A percentile compares a stretch with the other conserved stretches of the same genome.
These are phyloP conservation scores for Trachemys scripta DNA, from an alignment of 2,113 vertebrate species.

Conservation along the genomic window DNA sequence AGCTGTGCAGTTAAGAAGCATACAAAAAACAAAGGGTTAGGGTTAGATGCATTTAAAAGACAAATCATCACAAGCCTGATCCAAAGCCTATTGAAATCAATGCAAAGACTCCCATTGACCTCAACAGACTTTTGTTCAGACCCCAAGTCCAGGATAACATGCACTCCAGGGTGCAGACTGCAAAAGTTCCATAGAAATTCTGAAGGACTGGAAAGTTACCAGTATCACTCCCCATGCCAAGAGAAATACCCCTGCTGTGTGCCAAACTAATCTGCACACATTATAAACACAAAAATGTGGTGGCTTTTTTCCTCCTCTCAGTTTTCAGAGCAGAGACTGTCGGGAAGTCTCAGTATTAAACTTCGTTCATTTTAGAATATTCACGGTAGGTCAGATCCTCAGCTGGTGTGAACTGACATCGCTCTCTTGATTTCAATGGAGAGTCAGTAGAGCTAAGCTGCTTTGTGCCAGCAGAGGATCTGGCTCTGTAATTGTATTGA, in stretches of 20 bases:
- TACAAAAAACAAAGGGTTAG: background rate
- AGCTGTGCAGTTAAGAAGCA: background rate
- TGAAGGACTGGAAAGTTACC: background rate
- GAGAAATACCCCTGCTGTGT: background rate
- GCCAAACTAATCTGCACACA: background rate
- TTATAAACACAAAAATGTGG: background rate
- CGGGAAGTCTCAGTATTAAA: background rate
- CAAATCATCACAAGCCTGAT: background rate
- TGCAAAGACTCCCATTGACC: background rate
- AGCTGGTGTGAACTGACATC: background rate
- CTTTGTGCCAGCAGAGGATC: background rate
- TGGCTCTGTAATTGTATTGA: background rate
- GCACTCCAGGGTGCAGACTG: background rate
- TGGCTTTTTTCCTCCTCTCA: background rate
- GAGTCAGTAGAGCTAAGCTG: background rate
- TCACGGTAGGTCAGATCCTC: accelerated
- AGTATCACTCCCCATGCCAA: background rate
- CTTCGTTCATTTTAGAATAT: background rate
- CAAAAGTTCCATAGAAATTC: background rate
- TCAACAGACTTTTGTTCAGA: background rate
- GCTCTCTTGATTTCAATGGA: accelerated
- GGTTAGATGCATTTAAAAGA: background rate
- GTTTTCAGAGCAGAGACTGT: background rate
- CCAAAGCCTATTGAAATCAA: background rate
- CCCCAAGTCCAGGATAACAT: background rate